Evolutionary conservation across 2,797 vertebrate species (phyloP).

Genomic region (Coreius guichenoti): DNA sequence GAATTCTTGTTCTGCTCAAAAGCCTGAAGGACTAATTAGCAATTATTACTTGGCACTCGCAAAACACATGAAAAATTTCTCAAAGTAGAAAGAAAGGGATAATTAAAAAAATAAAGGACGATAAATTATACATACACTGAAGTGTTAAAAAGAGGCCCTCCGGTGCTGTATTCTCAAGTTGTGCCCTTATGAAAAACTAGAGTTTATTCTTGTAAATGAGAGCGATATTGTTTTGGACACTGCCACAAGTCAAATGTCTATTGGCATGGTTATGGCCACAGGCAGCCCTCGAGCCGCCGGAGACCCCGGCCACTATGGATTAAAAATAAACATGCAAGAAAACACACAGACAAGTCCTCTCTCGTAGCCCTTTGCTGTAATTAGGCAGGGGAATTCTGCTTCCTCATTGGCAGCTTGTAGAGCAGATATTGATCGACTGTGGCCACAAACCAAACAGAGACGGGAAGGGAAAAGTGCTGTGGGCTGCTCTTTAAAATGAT

Average conservation of each 20-base stretch:
- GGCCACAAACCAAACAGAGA: conserved; percentile 54
- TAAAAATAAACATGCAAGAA: conserved; percentile 53
- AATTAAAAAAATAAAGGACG: conserved; percentile 58
- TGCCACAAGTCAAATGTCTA: conserved; percentile 44
- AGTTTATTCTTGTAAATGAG: conserved; percentile 57
- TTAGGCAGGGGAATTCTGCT: conserved; percentile 55
- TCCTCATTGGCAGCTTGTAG: conserved; percentile 54
- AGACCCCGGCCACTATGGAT: conserved; percentile 45
- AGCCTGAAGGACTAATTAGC: conserved; percentile 62
- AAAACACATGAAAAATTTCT: conserved; percentile 59
- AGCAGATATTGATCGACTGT: conserved; percentile 58
- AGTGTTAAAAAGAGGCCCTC: conserved; percentile 42
- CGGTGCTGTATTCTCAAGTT: conserved; percentile 40
- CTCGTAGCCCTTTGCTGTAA: conserved; percentile 53
- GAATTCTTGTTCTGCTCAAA: conserved; percentile 45
- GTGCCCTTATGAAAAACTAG: conserved; percentile 29
- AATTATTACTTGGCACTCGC: conserved; percentile 59
- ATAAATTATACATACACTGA: conserved; percentile 55
- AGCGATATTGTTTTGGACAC: conserved; percentile 41
- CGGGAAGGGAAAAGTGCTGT: conserved; percentile 10
- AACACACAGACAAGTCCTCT: conserved; percentile 49
- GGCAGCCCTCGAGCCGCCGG: conserved; percentile 46
- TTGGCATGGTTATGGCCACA: conserved; percentile 51
- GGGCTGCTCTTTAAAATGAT: conserved; percentile 53
- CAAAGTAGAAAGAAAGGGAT: conserved; percentile 52